These are phyloP conservation scores for Merops nubicus DNA, from an alignment of 2,113 vertebrate species.

Conservation along the genomic window DNA sequence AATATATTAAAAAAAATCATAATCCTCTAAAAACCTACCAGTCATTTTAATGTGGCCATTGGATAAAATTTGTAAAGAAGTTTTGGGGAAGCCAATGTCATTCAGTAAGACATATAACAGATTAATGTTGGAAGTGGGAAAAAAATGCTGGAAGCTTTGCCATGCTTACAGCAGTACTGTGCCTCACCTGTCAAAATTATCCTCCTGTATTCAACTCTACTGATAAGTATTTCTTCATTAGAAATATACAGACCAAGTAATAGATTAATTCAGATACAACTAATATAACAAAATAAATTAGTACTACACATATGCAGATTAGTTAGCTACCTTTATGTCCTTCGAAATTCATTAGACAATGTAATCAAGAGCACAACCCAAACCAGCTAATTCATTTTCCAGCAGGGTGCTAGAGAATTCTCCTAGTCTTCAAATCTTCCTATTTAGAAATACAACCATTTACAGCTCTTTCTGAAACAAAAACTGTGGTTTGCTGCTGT, in stretches of 20 bases:
- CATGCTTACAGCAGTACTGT: not conserved
- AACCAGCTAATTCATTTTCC: not conserved
- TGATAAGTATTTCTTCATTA: not conserved
- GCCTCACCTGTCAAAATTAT: not conserved
- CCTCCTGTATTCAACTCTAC: not conserved
- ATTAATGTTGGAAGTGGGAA: not conserved
- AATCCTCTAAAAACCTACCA: not conserved
- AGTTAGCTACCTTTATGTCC: not conserved
- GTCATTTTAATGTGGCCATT: not conserved
- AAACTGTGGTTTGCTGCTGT: not conserved
- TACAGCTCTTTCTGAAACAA: not conserved
- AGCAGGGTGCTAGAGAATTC: not conserved
- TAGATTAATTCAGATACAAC: not conserved
- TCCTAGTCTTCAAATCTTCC: not conserved
- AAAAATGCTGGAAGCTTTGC: not conserved
- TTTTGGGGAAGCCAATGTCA: not conserved
- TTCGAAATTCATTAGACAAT: not conserved
- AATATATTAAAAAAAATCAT: fast-evolving
- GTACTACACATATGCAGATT: not conserved
- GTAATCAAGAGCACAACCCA: not conserved
- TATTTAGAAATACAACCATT: not conserved
- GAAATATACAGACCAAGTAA: not conserved
- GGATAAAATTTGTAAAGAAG: not conserved
- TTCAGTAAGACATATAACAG: not conserved
- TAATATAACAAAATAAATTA: not conserved